These are phyloP conservation scores for Alentia gelatinosa DNA, from an alignment of 2,888 invertebrate genomes.

Conservation along the genomic window DNA sequence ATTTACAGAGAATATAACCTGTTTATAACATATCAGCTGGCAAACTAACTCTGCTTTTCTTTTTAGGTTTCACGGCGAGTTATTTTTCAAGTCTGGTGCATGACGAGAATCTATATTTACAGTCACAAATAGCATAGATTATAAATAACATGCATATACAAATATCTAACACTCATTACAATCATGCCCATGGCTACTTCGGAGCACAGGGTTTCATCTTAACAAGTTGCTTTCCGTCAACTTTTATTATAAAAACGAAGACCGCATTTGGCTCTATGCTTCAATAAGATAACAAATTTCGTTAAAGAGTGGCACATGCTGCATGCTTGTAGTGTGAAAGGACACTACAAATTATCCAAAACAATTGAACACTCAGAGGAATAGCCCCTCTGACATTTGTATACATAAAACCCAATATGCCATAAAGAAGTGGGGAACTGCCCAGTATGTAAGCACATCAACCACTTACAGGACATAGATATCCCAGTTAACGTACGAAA, in stretches of 20 bases:
- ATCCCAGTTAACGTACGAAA: too few species aligned
- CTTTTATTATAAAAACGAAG: neutral
- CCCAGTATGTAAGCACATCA: too few species aligned
- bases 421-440: too few species aligned
- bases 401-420: too few species aligned
- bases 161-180: conserved; percentile 41
- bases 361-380: neutral
- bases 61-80: neutral
- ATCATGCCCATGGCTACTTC: neutral
- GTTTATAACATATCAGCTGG: conserved; percentile 4
- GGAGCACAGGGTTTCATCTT: neutral
- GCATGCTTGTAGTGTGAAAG: neutral
- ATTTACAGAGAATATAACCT: neutral
- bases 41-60: conserved; percentile 22
- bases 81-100: neutral
- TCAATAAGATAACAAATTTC: neutral
- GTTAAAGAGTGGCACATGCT: neutral
- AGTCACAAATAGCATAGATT: conserved; percentile 41
- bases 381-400: too few species aligned
- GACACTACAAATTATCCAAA: neutral
- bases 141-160: conserved; percentile 52
- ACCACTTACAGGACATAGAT: too few species aligned
- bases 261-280: conserved; percentile 3
- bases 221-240: conserved; percentile 3
- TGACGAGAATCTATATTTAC: conserved; percentile 23